Conservation (phyloP, 2,113 vertebrate species). For the Urocynchramus pylzowi region DNA sequence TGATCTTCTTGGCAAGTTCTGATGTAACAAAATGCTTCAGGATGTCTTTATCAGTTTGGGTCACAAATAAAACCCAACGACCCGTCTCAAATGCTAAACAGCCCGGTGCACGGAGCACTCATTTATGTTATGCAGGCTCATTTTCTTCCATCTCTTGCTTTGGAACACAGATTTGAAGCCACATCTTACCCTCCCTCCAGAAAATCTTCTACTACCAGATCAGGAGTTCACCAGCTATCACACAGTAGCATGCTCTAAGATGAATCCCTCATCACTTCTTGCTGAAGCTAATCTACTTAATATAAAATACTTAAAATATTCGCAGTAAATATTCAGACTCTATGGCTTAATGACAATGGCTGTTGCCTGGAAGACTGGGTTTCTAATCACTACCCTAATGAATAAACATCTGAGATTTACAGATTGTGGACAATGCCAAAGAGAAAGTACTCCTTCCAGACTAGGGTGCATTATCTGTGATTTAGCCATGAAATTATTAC, state of each 20-base stretch:
- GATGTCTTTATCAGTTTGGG: background rate
- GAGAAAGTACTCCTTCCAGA: background rate
- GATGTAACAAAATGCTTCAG: background rate
- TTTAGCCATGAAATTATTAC: background rate
- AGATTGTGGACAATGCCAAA: background rate
- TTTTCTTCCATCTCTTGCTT: background rate
- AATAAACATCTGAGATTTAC: constrained; percentile 35
- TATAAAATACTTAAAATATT: constrained; percentile 38
- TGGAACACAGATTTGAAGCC: background rate
- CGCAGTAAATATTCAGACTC: background rate
- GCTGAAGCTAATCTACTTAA: constrained; percentile 6
- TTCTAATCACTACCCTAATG: constrained; percentile 20
- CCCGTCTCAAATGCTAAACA: background rate
- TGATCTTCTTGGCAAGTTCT: background rate
- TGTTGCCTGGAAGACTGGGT: background rate
- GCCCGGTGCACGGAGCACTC: background rate
- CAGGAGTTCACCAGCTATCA: background rate
- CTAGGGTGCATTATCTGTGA: background rate
- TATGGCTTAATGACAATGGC: background rate
- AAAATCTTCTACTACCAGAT: background rate
- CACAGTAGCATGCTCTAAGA: background rate
- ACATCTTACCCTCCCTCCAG: background rate
- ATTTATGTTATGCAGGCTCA: background rate
- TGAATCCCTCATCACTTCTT: background rate
- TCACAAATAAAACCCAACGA: background rate